Conservation (phyloP, 2,888 invertebrate species). For the Stenodema calcarata region DNA sequence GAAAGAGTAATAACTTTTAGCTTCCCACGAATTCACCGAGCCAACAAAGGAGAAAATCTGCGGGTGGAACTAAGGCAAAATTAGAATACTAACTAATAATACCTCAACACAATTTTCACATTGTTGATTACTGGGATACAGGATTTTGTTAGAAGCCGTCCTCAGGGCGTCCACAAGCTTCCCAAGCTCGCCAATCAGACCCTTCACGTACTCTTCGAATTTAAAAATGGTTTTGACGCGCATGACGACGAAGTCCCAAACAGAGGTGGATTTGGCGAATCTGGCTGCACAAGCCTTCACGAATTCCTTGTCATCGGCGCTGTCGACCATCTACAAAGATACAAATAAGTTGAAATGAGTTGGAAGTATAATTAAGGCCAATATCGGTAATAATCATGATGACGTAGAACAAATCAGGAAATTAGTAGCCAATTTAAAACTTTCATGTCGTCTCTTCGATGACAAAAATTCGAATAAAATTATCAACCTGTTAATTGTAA, state of each 20-base stretch:
- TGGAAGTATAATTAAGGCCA: no score
- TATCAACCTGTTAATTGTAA: no score
- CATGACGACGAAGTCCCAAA: constrained; percentile 64
- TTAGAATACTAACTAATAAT: no score
- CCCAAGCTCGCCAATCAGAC: constrained; percentile 60
- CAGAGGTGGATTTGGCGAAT: constrained; percentile 61
- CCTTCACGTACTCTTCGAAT: constrained; percentile 60
- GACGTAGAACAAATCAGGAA: no score
- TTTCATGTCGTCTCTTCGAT: no score
- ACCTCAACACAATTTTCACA: constrained; percentile 9
- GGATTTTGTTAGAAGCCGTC: not conserved
- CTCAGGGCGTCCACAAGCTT: constrained; percentile 58
- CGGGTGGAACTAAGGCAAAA: no score
- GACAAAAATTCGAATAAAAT: no score
- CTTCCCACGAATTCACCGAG: no score
- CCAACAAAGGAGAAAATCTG: no score
- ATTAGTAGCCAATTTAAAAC: no score
- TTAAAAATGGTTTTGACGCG: constrained; percentile 60
- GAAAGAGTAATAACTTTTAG: no score
- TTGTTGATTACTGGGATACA: not conserved
- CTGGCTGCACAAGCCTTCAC: not conserved
- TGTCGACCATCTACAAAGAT: not conserved
- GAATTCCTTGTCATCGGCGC: not conserved
- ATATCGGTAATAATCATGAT: no score
- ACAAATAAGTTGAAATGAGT: not conserved